Conservation (phyloP, 2,797 vertebrate genomes). For the Benthosema pterotum region DNA sequence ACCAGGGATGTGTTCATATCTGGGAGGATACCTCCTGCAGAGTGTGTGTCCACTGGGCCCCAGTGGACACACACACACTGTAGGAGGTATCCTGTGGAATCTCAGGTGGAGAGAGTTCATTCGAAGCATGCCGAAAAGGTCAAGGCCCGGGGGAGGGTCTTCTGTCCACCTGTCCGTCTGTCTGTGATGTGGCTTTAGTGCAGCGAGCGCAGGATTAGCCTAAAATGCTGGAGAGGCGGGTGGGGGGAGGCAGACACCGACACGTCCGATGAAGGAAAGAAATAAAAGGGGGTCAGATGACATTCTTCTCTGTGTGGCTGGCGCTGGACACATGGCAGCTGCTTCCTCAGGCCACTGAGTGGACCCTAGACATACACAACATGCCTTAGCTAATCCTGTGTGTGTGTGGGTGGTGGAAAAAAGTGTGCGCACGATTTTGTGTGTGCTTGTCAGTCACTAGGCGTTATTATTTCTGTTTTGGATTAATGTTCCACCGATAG, state of each 20-base stretch:
- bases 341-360: slow-evolving; percentile 69
- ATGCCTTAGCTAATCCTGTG: slow-evolving; percentile 51
- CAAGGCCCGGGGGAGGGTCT: slow-evolving; percentile 18
- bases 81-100: too few species aligned
- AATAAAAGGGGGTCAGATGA: slow-evolving; percentile 60
- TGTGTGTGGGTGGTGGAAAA: slow-evolving; percentile 14
- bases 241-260: slow-evolving; percentile 12
- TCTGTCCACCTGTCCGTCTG: slow-evolving; percentile 40
- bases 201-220: slow-evolving; percentile 33
- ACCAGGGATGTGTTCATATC: too few species aligned
- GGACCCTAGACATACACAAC: slow-evolving; percentile 53
- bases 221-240: slow-evolving; percentile 18
- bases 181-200: slow-evolving; percentile 31
- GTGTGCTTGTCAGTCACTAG: too few species aligned
- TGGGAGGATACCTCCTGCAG: too few species aligned
- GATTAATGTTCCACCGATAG: too few species aligned
- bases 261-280: slow-evolving; percentile 54
- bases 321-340: slow-evolving; percentile 60
- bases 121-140: neutral
- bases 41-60: neutral
- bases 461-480: too few species aligned
- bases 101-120: slow-evolving; percentile 38
- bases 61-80: too few species aligned
- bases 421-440: neutral
- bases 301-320: slow-evolving; percentile 60